Evolutionary conservation across 1,140 invertebrate species (phyloP).

Genomic region (Ylistrum balloti): DNA sequence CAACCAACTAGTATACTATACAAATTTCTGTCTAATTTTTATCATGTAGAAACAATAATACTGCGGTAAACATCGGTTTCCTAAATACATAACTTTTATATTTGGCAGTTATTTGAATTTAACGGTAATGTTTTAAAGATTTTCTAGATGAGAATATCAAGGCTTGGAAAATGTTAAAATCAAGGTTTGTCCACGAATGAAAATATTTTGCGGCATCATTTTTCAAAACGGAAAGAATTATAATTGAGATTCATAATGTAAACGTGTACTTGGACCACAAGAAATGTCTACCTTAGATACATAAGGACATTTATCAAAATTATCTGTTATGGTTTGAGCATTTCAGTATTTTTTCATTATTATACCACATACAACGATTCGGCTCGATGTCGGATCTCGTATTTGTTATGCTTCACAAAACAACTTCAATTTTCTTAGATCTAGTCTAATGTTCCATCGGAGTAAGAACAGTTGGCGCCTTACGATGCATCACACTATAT

Average conservation of each 20-base stretch:
- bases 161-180: too few species aligned
- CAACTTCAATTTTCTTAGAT: too few species aligned
- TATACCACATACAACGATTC: not conserved
- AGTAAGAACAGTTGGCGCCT: not conserved
- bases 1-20: too few species aligned
- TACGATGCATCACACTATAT: not conserved
- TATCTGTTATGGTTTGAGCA: not conserved
- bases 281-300: not conserved
- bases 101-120: too few species aligned
- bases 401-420: not conserved
- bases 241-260: not conserved
- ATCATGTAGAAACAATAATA: too few species aligned
- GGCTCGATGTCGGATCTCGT: not conserved
- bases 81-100: too few species aligned
- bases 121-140: too few species aligned
- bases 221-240: not conserved
- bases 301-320: not conserved
- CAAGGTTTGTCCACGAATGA: too few species aligned
- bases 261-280: not conserved
- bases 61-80: too few species aligned
- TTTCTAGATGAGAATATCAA: too few species aligned
- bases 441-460: not conserved
- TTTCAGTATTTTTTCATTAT: not conserved
- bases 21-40: too few species aligned
- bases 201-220: not conserved